Evolutionary conservation across 2,113 vertebrate species (phyloP).

Genomic region (Leptosomus discolor): DNA sequence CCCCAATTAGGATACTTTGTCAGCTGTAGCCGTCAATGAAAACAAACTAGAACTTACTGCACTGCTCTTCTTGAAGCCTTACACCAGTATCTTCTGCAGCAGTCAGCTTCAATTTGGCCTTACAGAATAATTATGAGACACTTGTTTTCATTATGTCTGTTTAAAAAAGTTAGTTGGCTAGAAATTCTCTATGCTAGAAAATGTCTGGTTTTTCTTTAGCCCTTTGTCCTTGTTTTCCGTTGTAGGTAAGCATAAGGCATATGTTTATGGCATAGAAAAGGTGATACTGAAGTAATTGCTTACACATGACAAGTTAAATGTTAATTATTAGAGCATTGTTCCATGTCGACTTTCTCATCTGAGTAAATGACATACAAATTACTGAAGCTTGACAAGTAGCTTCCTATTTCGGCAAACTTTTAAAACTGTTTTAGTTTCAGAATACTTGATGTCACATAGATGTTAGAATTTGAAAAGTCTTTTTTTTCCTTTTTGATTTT

Average conservation of each 20-base stretch:
- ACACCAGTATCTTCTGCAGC: not conserved
- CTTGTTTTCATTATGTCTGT: not conserved
- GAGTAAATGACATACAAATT: not conserved
- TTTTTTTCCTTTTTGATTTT: not conserved
- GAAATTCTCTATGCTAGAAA: not conserved
- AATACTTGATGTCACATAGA: not conserved
- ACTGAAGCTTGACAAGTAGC: not conserved
- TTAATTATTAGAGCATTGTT: not conserved
- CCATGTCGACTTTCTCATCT: not conserved
- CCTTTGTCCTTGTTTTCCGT: not conserved
- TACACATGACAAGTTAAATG: not conserved
- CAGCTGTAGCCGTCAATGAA: not conserved
- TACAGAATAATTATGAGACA: not conserved
- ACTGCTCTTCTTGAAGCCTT: not conserved
- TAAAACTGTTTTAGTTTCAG: not conserved
- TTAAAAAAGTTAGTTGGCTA: not conserved
- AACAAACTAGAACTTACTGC: not conserved
- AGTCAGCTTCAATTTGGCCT: not conserved
- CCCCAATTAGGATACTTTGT: not conserved
- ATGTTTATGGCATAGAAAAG: not conserved
- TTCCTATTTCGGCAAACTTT: conserved; percentile 5
- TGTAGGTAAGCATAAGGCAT: not conserved
- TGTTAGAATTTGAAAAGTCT: not conserved
- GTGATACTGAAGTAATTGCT: conserved; percentile 14
- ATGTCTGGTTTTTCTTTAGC: not conserved